A percentile compares a stretch with the other conserved stretches of the same genome.
Evolutionary conservation across 2,797 vertebrate genomes (phyloP).

Genomic region (Cuniculus paca): DNA sequence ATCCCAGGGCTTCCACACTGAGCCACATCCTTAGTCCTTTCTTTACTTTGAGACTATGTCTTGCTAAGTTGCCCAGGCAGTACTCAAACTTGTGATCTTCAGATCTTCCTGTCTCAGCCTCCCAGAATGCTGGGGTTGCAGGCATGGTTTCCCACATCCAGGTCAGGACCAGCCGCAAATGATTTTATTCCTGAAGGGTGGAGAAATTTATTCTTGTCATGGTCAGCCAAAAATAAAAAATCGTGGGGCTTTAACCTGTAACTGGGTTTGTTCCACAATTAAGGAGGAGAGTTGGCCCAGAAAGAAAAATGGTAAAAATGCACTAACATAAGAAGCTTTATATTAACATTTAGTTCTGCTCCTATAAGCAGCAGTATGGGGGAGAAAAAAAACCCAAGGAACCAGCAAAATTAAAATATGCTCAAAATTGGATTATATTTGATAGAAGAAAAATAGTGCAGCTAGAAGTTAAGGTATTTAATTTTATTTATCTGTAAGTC

Average conservation of each 20-base stretch:
- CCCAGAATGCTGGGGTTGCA: background rate
- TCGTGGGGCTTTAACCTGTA: background rate
- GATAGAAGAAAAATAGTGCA: slow-evolving; percentile 47
- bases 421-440: slow-evolving; percentile 50
- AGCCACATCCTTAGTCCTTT: background rate
- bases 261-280: background rate
- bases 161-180: background rate
- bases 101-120: background rate
- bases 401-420: slow-evolving; percentile 51
- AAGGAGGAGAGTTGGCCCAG: background rate
- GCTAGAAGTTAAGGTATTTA: slow-evolving; percentile 34
- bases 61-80: background rate
- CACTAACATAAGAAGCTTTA: slow-evolving; percentile 19
- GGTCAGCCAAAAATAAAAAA: background rate
- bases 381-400: background rate
- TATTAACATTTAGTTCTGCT: slow-evolving; percentile 36
- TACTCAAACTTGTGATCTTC: background rate
- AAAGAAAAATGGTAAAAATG: slow-evolving; percentile 18
- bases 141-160: background rate
- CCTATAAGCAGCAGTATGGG: background rate
- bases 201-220: background rate
- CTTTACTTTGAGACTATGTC: background rate
- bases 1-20: background rate
- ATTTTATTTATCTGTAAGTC: slow-evolving; percentile 10
- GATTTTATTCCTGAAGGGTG: background rate